phyloP scores from a whole-genome alignment of 1,140 invertebrate genomes.

The Papilio polytes region DNA sequence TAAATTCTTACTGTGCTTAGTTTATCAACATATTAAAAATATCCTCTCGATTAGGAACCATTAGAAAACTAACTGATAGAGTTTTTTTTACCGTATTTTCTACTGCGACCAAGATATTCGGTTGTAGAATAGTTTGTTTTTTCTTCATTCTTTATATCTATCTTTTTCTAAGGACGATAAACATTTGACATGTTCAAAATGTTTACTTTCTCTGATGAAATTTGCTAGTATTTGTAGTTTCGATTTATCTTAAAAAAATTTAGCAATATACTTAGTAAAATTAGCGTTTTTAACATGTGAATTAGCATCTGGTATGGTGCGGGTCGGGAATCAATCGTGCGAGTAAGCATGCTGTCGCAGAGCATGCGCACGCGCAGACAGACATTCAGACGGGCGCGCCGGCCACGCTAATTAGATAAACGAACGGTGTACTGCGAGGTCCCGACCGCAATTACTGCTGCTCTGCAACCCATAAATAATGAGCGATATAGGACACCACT shows the following conservation, averaged over 20 bases:
- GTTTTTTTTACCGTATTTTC: no score
- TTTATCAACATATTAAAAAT: background rate
- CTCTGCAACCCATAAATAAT: conserved; percentile 74
- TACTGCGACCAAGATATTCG: no score
- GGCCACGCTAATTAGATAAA: conserved; percentile 79
- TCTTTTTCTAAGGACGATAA: no score
- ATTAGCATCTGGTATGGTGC: background rate
- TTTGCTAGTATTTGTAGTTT: no score
- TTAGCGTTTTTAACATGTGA: background rate
- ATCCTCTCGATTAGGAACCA: no score
- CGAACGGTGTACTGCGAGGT: conserved; percentile 76
- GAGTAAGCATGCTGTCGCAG: background rate
- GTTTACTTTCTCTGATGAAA: no score
- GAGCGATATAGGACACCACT: conserved; percentile 69
- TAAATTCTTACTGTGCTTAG: background rate
- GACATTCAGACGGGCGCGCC: conserved; percentile 53
- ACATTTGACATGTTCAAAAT: no score
- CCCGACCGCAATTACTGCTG: conserved; percentile 79
- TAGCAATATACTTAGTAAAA: background rate
- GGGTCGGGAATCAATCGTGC: background rate
- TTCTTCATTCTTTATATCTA: no score
- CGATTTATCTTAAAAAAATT: background rate
- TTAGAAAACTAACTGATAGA: no score
- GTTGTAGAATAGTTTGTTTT: no score
- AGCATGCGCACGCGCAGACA: conserved; percentile 46